Percentiles rank a stretch among this genome's conserved stretches.
phyloP scores from a whole-genome alignment of 2,888 invertebrate genomes.

The Caenorhabditis afra region DNA sequence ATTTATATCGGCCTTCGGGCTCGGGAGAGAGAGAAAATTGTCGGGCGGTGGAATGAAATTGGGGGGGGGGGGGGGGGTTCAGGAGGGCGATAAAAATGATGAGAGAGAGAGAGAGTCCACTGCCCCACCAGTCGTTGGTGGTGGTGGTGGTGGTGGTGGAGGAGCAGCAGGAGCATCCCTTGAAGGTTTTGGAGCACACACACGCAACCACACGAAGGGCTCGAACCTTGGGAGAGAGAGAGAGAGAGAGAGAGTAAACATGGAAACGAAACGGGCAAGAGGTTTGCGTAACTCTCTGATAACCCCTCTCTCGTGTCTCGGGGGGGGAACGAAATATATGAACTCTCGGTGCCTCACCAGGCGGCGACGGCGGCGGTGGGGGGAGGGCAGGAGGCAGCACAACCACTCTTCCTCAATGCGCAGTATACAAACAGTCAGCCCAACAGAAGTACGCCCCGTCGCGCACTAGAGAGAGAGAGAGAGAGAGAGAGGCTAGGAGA shows the following conservation, averaged over 20 bases:
- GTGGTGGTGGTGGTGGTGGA: too few species aligned
- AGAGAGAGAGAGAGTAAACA: conserved; percentile 48
- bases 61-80: neutral
- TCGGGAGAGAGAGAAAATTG: too few species aligned
- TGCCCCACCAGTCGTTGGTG: too few species aligned
- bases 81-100: neutral
- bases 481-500: conserved; percentile 14
- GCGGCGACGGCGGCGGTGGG: too few species aligned
- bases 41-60: too few species aligned
- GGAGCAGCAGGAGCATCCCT: neutral
- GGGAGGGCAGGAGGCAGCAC: too few species aligned
- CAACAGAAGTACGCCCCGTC: too few species aligned
- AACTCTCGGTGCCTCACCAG: conserved; percentile 12
- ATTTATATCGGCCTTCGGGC: conserved; percentile 42
- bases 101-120: too few species aligned
- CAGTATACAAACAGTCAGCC: conserved; percentile 29
- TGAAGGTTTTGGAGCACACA: conserved; percentile 15
- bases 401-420: neutral
- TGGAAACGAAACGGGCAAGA: neutral
- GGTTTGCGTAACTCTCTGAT: conserved; percentile 58
- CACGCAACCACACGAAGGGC: conserved; percentile 35
- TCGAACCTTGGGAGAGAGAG: too few species aligned
- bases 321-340: conserved; percentile 34
- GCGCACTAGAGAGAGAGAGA: conserved; percentile 3
- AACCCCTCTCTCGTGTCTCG: conserved; percentile 33